phyloP scores from a whole-genome alignment of 2,888 invertebrate genomes.

The Gisinianus flammeolus region DNA sequence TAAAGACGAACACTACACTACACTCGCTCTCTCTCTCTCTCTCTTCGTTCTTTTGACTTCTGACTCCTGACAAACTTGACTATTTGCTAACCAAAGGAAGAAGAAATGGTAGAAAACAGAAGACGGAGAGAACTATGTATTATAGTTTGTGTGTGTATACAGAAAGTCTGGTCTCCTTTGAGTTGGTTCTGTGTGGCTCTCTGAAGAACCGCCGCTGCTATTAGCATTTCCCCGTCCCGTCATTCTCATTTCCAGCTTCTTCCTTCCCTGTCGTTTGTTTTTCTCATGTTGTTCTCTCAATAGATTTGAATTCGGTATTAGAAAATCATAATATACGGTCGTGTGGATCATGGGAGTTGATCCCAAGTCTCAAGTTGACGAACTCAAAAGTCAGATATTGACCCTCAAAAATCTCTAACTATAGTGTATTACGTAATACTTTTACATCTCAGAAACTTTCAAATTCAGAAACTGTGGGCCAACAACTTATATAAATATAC shows the following conservation, averaged over 20 bases:
- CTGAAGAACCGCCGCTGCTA: background rate
- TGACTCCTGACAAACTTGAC: too few relatives aligned
- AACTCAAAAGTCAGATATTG: conserved; percentile 20
- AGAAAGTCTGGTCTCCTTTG: conserved; percentile 2
- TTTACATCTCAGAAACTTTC: too few relatives aligned
- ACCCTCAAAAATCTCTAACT: too few relatives aligned
- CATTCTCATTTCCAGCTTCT: conserved; percentile 22
- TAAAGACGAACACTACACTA: background rate
- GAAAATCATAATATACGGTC: too few relatives aligned
- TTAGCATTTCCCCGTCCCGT: conserved; percentile 20
- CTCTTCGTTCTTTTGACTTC: too few relatives aligned
- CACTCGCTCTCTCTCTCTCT: background rate
- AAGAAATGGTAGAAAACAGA: background rate
- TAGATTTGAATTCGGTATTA: too few relatives aligned
- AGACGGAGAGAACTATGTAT: background rate
- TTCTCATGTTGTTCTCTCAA: background rate
- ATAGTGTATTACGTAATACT: too few relatives aligned
- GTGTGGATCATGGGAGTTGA: too few relatives aligned
- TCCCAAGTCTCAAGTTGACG: background rate
- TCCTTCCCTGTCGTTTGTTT: background rate
- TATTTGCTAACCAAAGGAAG: too few relatives aligned
- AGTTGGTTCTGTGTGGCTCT: background rate
- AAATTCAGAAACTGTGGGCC: too few relatives aligned
- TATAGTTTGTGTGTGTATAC: background rate
- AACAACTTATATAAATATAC: too few relatives aligned